Evolutionary conservation across 2,888 invertebrate genomes (phyloP).

Genomic region (Coenonympha glycerion): DNA sequence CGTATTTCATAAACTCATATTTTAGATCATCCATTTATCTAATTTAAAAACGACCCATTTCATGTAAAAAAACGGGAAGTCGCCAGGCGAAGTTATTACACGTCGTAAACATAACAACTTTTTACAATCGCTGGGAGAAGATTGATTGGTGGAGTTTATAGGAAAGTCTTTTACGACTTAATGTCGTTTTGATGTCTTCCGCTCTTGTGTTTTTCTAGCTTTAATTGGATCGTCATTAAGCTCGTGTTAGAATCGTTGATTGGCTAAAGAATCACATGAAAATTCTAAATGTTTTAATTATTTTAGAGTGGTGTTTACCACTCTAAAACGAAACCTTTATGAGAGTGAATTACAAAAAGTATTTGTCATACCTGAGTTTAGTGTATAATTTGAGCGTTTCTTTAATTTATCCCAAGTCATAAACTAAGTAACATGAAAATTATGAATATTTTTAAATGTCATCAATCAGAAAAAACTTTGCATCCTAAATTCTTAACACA

Average conservation of each 20-base stretch:
- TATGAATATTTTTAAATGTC: too few species aligned
- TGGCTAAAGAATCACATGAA: not conserved
- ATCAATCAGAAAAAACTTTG: too few species aligned
- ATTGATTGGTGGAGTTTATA: slow-evolving; percentile 12
- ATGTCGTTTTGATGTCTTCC: slow-evolving; percentile 17
- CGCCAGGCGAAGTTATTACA: slow-evolving; percentile 2
- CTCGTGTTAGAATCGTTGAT: slow-evolving; percentile 3
- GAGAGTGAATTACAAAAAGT: not conserved
- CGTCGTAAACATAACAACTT: slow-evolving; percentile 9
- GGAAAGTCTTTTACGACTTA: slow-evolving; percentile 18
- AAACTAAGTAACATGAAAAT: too few species aligned
- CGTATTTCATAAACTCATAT: not conserved
- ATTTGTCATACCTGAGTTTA: too few species aligned
- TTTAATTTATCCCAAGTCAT: too few species aligned
- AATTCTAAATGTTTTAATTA: not conserved
- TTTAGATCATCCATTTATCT: not conserved
- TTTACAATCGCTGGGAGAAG: slow-evolving; percentile 7
- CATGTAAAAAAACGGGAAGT: slow-evolving; percentile 1
- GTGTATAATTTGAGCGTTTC: too few species aligned
- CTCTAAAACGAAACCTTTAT: not conserved
- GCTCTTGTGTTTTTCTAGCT: slow-evolving; percentile 10
- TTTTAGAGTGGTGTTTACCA: not conserved
- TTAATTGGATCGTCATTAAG: slow-evolving; percentile 13
- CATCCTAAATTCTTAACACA: too few species aligned
- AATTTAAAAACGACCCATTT: not conserved